Conservation (phyloP, 64 coral and sea anemone species). For the Dendronephthya gigantea region DNA sequence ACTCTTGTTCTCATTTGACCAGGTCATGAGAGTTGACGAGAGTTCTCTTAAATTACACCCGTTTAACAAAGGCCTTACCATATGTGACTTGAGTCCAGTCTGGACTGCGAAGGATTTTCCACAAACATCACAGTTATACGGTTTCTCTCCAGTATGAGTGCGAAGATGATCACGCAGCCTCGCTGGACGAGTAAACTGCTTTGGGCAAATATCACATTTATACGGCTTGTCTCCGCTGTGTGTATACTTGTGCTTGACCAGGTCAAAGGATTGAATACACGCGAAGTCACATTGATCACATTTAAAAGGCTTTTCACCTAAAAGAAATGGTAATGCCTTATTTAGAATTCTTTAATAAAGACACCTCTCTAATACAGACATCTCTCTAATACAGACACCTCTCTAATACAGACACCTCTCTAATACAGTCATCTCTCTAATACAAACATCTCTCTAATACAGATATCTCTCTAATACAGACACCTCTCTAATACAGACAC, state of each 20-base stretch:
- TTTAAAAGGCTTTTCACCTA: conserved; percentile 97
- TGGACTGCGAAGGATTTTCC: conserved; percentile 93
- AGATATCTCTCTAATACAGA: too few species aligned
- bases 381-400: too few species aligned
- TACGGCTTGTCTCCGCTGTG: conserved; percentile 96
- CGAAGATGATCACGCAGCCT: conserved; percentile 84
- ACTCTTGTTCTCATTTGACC: too few species aligned
- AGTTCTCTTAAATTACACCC: too few species aligned
- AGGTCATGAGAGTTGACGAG: too few species aligned
- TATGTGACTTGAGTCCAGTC: conserved; percentile 93
- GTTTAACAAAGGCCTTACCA: conserved; percentile 21
- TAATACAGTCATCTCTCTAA: too few species aligned
- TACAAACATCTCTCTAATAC: too few species aligned
- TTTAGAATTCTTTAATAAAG: neutral
- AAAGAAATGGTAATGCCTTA: too few species aligned
- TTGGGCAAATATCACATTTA: conserved; percentile 83
- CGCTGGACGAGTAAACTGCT: conserved; percentile 90
- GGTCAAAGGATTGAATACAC: conserved; percentile 95
- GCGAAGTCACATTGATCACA: conserved; percentile 99
- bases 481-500: neutral
- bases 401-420: too few species aligned
- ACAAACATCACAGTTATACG: conserved; percentile 78
- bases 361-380: too few species aligned
- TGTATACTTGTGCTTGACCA: conserved; percentile 95
- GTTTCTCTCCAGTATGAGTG: conserved; percentile 90